A percentile compares a stretch with the other conserved stretches of the same genome.
Evolutionary conservation across 2,113 vertebrate genomes (phyloP).

Genomic region (Tenrec ecaudatus): DNA sequence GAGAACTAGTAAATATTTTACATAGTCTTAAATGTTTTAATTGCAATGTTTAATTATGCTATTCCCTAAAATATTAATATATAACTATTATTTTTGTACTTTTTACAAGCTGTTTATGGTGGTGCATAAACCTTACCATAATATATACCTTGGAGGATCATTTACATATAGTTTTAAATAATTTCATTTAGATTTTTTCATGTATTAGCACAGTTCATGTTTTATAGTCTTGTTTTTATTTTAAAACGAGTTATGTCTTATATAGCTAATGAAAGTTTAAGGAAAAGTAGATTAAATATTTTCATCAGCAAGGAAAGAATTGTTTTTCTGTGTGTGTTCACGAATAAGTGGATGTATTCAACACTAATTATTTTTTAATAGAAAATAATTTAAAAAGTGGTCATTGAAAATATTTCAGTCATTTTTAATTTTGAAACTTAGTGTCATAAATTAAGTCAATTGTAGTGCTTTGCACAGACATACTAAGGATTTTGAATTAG

Average conservation of each 20-base stretch:
- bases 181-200: conserved; percentile 49
- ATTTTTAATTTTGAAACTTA: conserved; percentile 7
- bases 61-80: conserved; percentile 48
- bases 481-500: background rate
- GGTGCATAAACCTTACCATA: background rate
- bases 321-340: background rate
- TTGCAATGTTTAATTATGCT: conserved; percentile 54
- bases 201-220: background rate
- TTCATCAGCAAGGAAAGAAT: background rate
- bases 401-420: background rate
- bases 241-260: conserved; percentile 39
- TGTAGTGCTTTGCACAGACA: background rate
- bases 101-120: conserved; percentile 50
- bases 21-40: background rate
- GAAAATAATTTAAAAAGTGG: background rate
- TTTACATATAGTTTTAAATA: conserved; percentile 57
- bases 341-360: background rate
- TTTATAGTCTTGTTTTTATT: conserved; percentile 52
- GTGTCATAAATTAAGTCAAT: conserved; percentile 14
- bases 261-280: conserved; percentile 52
- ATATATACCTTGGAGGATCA: background rate
- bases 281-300: conserved; percentile 43
- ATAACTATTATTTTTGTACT: conserved; percentile 59
- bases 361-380: conserved; percentile 22
- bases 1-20: conserved; percentile 38